Evolutionary conservation across 2,113 vertebrate genomes (phyloP).

Genomic region (Oreochromis niloticus): DNA sequence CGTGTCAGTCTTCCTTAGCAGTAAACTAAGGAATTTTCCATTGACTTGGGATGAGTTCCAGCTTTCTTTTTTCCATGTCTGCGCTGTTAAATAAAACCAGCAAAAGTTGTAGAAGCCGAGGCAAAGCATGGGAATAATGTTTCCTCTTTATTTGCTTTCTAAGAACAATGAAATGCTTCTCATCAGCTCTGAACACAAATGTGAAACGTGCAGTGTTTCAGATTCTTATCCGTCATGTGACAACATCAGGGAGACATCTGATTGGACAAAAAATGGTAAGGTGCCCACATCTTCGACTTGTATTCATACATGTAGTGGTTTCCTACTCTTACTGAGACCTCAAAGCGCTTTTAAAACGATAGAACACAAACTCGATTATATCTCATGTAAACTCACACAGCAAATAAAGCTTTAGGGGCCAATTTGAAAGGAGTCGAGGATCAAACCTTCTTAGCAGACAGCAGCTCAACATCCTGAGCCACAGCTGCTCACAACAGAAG

Average conservation of each 20-base stretch:
- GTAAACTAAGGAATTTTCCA: slow-evolving; percentile 65
- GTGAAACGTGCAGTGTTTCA: neutral
- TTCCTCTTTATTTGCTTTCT: neutral
- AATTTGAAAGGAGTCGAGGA: neutral
- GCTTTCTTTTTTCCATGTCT: neutral
- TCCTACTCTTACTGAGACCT: neutral
- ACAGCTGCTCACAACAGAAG: neutral
- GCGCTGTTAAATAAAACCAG: neutral
- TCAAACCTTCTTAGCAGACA: neutral
- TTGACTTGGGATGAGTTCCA: slow-evolving; percentile 7
- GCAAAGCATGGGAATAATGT: neutral
- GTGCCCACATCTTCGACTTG: neutral
- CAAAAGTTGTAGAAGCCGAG: neutral
- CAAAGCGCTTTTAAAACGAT: neutral
- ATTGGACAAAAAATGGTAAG: neutral
- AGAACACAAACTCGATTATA: neutral
- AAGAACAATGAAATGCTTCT: neutral
- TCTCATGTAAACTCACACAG: accelerated
- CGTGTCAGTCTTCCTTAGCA: slow-evolving; percentile 54
- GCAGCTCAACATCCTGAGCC: accelerated
- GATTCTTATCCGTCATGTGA: neutral
- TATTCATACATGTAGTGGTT: neutral
- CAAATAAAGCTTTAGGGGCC: neutral
- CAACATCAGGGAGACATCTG: neutral
- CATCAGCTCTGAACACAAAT: neutral